Evolutionary conservation across 2,888 invertebrate genomes (phyloP).

Genomic region (Lamellibrachia columna): DNA sequence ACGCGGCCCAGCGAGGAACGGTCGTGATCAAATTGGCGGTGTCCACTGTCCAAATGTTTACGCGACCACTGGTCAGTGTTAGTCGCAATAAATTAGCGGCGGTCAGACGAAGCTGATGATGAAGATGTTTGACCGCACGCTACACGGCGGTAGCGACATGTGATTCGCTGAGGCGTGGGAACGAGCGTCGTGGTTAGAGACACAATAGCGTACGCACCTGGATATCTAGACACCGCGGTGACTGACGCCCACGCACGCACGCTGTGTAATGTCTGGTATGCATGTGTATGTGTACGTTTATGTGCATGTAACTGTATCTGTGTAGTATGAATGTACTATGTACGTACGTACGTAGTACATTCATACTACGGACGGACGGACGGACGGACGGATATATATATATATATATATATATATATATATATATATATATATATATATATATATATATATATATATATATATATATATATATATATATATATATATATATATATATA

Average conservation of each 20-base stretch:
- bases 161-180: background rate
- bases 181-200: background rate
- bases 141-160: background rate
- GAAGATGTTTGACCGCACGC: background rate
- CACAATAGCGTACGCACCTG: background rate
- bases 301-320: background rate
- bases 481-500: too few species aligned
- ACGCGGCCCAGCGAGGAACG: background rate
- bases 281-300: background rate
- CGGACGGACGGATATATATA: background rate
- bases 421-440: too few species aligned
- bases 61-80: background rate
- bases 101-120: background rate
- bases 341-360: background rate
- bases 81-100: background rate
- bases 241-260: background rate
- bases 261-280: background rate
- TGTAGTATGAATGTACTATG: background rate
- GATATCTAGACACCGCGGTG: background rate
- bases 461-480: too few species aligned
- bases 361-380: background rate
- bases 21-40: background rate
- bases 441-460: too few species aligned
- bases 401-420: too few species aligned
- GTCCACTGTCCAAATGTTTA: background rate